phyloP scores from a whole-genome alignment of 1,140 invertebrate genomes.

The Lineus longissimus region DNA sequence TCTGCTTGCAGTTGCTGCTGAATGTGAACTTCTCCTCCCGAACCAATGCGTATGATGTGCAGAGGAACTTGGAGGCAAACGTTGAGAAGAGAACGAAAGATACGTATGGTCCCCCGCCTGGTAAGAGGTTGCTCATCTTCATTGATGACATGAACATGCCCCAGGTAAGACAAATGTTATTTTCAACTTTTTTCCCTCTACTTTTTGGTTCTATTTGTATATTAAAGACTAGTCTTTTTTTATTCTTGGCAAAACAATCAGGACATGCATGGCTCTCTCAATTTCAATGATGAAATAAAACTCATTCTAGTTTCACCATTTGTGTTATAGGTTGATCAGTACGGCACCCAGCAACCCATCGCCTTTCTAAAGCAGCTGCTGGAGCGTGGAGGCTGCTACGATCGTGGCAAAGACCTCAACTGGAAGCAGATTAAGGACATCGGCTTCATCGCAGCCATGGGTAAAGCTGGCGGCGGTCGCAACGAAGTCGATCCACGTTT shows the following conservation, averaged over 20 bases:
- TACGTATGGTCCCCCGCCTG: constrained; percentile 78
- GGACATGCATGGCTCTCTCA: no score
- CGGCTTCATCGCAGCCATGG: constrained; percentile 55
- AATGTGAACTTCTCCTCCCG: constrained; percentile 86
- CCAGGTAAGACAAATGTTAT: constrained; percentile 62
- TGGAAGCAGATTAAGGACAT: constrained; percentile 86
- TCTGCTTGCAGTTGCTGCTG: constrained; percentile 57
- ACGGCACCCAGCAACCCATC: constrained; percentile 89
- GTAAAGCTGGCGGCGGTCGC: constrained; percentile 77
- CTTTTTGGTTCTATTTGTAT: constrained; percentile 11
- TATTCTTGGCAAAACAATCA: no score
- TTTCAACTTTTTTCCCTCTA: constrained; percentile 12
- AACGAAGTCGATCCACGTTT: constrained; percentile 87
- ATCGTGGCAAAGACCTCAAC: constrained; percentile 80
- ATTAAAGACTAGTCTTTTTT: background rate
- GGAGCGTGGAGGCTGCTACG: constrained; percentile 81
- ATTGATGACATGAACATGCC: constrained; percentile 95
- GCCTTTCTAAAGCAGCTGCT: constrained; percentile 81
- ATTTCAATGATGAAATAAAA: background rate
- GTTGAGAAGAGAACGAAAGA: constrained; percentile 86
- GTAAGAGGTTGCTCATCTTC: constrained; percentile 81
- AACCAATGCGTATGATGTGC: constrained; percentile 83
- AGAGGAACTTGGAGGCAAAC: constrained; percentile 77
- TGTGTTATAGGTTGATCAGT: constrained; percentile 63
- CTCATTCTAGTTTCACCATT: background rate